Percentiles rank a stretch among this genome's conserved stretches.
Conservation (phyloP, 2,888 invertebrate genomes). For the Polylopha cassiicola region DNA sequence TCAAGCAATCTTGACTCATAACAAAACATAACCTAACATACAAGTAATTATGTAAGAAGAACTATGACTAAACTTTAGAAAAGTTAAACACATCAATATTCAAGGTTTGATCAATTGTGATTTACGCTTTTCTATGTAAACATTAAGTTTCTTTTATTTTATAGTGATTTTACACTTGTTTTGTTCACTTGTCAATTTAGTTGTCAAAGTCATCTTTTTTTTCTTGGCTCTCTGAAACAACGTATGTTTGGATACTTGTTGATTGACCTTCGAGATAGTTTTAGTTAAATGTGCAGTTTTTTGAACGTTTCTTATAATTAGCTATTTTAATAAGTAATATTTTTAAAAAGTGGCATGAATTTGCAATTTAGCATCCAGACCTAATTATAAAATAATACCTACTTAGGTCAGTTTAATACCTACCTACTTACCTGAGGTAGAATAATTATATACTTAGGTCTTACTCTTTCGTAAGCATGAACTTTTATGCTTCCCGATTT, state of each 20-base stretch:
- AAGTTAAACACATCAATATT: slow-evolving; percentile 4
- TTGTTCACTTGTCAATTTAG: slow-evolving; percentile 68
- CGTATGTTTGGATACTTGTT: slow-evolving; percentile 2
- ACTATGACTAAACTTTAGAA: slow-evolving; percentile 5
- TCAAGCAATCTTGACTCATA: slow-evolving; percentile 48
- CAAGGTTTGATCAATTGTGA: slow-evolving; percentile 13
- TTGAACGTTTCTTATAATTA: too few relatives aligned
- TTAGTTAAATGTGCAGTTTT: too few relatives aligned
- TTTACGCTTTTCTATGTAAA: slow-evolving; percentile 14
- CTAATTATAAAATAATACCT: too few relatives aligned
- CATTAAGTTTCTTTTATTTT: slow-evolving; percentile 24
- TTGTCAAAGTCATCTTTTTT: slow-evolving; percentile 20
- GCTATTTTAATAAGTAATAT: too few relatives aligned
- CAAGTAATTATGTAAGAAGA: slow-evolving; percentile 29
- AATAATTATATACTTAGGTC: too few relatives aligned
- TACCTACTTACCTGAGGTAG: too few relatives aligned
- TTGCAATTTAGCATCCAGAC: too few relatives aligned
- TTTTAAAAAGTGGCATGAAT: too few relatives aligned
- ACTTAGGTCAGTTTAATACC: too few relatives aligned
- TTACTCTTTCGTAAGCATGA: too few relatives aligned
- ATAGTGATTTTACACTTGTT: slow-evolving; percentile 42
- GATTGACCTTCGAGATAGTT: not conserved
- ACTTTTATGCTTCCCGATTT: too few relatives aligned
- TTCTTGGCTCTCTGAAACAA: not conserved
- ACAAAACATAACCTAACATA: slow-evolving; percentile 54